Evolutionary conservation across 2,113 vertebrate species (phyloP).

Genomic region (Zingel zingel): DNA sequence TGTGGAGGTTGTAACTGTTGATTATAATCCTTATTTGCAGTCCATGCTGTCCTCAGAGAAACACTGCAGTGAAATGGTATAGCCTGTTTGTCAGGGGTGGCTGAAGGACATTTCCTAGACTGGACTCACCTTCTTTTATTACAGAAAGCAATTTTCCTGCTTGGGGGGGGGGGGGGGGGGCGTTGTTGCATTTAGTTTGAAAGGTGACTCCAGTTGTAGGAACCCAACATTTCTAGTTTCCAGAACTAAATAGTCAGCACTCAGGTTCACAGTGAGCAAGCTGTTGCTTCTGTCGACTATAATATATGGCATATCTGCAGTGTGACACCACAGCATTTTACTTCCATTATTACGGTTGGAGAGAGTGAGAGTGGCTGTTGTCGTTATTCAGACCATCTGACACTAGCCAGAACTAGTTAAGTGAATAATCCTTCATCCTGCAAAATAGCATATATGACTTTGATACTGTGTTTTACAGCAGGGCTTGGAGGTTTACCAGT

Average conservation of each 20-base stretch:
- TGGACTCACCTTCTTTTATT: constrained; percentile 11
- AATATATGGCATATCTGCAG: constrained; percentile 17
- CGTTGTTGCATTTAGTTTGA: constrained; percentile 44
- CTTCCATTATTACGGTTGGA: too few species aligned
- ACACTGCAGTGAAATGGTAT: constrained; percentile 7
- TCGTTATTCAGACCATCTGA: too few species aligned
- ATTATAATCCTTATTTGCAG: constrained; percentile 12
- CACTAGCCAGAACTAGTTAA: too few species aligned
- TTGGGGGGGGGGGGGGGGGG: constrained; percentile 30
- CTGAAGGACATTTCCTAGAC: constrained; percentile 55
- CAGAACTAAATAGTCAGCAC: constrained; percentile 9
- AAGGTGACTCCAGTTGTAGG: constrained; percentile 55
- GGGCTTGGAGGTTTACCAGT: neutral
- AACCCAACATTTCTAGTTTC: constrained; percentile 19
- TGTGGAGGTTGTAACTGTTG: constrained; percentile 1
- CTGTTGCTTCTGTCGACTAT: constrained; percentile 6
- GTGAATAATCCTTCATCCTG: too few species aligned
- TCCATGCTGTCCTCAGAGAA: constrained; percentile 9
- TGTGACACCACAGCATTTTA: constrained; percentile 8
- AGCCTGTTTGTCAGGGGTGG: constrained; percentile 19
- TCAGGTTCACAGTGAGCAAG: constrained; percentile 19
- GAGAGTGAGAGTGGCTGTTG: too few species aligned
- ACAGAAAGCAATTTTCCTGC: constrained; percentile 65
- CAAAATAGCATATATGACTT: neutral
- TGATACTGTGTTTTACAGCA: neutral